Base-by-base conservation (phyloP, 2,113 vertebrate species). In the Antechinus flavipes region DNA sequence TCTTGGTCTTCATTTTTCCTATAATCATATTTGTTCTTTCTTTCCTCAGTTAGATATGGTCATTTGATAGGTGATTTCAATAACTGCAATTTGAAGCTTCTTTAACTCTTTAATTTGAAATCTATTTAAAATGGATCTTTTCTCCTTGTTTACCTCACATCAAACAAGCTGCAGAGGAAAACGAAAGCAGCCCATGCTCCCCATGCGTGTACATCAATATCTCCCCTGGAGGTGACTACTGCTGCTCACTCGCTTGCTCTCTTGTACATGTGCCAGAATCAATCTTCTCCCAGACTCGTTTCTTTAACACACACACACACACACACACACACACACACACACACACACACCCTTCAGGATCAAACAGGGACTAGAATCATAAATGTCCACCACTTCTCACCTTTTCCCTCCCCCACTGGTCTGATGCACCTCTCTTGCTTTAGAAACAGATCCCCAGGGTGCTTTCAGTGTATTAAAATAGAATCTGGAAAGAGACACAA, bases 121-220 rank as follows among this genome's bases (percentile, higher is more conserved):
- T 94, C 76, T 94, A 96, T 91, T 97, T 97, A 76, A 95, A 97
- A 94, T 91, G 9, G 94, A 91, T 95, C 93, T 96, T 97, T 97
- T 92, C 93, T 96, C 91, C 94, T 91, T 56, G 53, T 94, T 97
- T 96, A 97, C 95, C 91, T 97, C 96, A 94, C 97, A 96, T 96
- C 96, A 97, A 96, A 97, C 94, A 96, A 97, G 95, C 93, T 94
- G 95, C 90, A 97, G 96, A 98, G 97, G 96, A 97, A 97, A 94
- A 90, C 94, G 93, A 96, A 95, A 94, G 90, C 94, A 76, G 96
- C 49, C 90, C 95, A 55, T 89, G 92, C 90, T 68, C 68, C 92
- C 93, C 84, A 42, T 93, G 95, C 91, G 54, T 94, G 96, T 97
- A 95, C 94, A 92, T 98, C 98, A 95, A 9, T 58, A 42, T 94